Evolutionary conservation across 92 coral and sea anemone species (phyloP), one percentile per base, ranked within the genome.

Genomic region (Galaxea fascicularis): DNA sequence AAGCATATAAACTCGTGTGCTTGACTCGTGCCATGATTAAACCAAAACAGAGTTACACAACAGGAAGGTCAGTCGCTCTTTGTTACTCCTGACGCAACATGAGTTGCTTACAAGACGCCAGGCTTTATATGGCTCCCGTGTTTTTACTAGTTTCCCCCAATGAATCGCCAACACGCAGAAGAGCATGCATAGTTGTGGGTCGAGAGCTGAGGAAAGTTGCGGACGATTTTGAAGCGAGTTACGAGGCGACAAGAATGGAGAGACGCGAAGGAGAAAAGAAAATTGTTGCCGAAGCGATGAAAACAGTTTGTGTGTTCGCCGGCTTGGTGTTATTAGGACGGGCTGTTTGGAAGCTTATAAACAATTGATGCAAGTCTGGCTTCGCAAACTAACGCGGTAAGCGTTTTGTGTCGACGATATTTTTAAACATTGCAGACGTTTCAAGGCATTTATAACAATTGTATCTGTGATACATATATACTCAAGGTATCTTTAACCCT

Each of bases 1-100:
- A 52, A 15, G 76, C 18, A 80, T 35, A 68, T 70, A 71, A 70
- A 70, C 78, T 35, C 86, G 86, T 57, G 86, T 82, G 86, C 20
- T 16, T 0, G 70, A 51, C 86, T 68, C 86, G 86, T 68, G 86
- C 58, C 77, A 26, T 16, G 41, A 30, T 51, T 44, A 79, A 54
- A 14, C 13, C 58, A 21, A 56, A 57, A 44, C 65, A 52, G 46
- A 53, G 20, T 73, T 46, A 20, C 54, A 22, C 21, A 67, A 4
- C 65, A n/a, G 7, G 1, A 18, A 10, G 16, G 16, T 47, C 76
- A 65, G 26, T 12, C 64, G 78, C 24, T 8, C 5, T 6, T 24
- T 7, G 14, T 8, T 22, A 5, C 10, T 12, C 8, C 20, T 29
- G 53, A 8, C 35, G 9, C 14, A 25, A 81, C 57, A 69, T 71